Conservation (phyloP, 2,888 invertebrate species). For the Lycocerus yunnanus region DNA sequence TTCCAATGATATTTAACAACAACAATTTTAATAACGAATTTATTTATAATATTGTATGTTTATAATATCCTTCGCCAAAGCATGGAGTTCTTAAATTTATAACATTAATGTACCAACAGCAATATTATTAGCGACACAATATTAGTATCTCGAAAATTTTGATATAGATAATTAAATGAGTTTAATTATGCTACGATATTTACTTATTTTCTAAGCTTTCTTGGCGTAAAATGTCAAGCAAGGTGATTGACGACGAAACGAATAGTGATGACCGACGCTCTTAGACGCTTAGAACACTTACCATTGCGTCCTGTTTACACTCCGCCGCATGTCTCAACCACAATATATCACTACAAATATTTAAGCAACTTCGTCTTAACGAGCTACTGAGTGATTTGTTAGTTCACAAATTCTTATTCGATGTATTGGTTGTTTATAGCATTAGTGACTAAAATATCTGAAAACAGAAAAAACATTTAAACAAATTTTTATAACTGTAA, state of each 20-base stretch:
- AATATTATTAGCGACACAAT: neutral
- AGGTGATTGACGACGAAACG: constrained; percentile 26
- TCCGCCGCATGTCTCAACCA: constrained; percentile 31
- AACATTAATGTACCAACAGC: neutral
- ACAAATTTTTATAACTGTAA: constrained; percentile 20
- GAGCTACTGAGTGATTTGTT: constrained; percentile 40
- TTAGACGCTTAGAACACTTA: constrained; percentile 22
- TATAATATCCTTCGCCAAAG: too few relatives aligned
- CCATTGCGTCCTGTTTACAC: constrained; percentile 33
- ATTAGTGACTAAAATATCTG: constrained; percentile 5
- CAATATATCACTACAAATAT: constrained; percentile 36
- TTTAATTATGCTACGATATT: neutral
- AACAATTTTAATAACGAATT: too few relatives aligned
- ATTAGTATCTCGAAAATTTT: neutral
- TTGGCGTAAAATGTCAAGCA: constrained; percentile 1
- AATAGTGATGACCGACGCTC: constrained; percentile 29
- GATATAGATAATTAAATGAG: neutral
- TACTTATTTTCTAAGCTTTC: neutral
- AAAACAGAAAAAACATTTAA: constrained; percentile 7
- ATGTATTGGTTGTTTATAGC: constrained; percentile 25
- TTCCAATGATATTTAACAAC: too few relatives aligned
- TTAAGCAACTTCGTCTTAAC: constrained; percentile 34
- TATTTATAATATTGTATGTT: too few relatives aligned
- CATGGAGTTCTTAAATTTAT: too few relatives aligned
- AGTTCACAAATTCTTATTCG: constrained; percentile 34